Base-by-base conservation (phyloP, 2,888 invertebrate species). In the Trypoxylon attenuatum region DNA sequence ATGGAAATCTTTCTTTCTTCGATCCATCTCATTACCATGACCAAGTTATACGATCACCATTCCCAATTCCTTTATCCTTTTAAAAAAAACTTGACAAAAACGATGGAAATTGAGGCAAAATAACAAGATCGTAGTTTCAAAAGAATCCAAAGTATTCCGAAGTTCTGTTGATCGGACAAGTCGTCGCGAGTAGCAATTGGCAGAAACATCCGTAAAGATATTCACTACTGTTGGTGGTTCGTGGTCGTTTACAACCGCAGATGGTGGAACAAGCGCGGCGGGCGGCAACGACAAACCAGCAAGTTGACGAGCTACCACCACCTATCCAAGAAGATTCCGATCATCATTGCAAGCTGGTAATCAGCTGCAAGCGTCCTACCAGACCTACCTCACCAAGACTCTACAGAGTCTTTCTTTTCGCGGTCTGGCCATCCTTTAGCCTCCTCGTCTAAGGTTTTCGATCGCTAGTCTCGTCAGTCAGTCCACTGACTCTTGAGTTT, bases 341-440 rank as follows among this genome's bases (percentile, higher is more conserved):
- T 80, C 78, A 72, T 75, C 77, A 72, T 69, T 42, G 56, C 58
- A 49, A 73, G 73, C 73, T 68, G 75, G 75, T 79, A 78, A 82
- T 78, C 83, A 77, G 78, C 78, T 69, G 71, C 73, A 71, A 75
- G 72, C 43, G n/a, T 1, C 33, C 23, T 43, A 43, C 4, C 45
- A n/a, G n/a, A n/a, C n/a, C n/a, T n/a, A n/a, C n/a, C n/a, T n/a
- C n/a, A n/a, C n/a, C n/a, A n/a, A n/a, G n/a, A n/a, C n/a, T n/a
- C n/a, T n/a, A n/a, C n/a, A n/a, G n/a, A n/a, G n/a, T n/a, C 59
- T 38, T 53, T 58, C 57, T 43, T 50, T 58, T 53, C 45, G 42
- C 53, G 18, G 43, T 52, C 61, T 69, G 63, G 63, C 55, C 52
- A 42, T 47, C 25, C 51, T 18, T 51, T 47, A n/a, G n/a, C 49